Percentiles rank a stretch among this genome's conserved stretches.
phyloP scores from a whole-genome alignment of 92 coral and sea anemone species.

The Bergia puertoricense region DNA sequence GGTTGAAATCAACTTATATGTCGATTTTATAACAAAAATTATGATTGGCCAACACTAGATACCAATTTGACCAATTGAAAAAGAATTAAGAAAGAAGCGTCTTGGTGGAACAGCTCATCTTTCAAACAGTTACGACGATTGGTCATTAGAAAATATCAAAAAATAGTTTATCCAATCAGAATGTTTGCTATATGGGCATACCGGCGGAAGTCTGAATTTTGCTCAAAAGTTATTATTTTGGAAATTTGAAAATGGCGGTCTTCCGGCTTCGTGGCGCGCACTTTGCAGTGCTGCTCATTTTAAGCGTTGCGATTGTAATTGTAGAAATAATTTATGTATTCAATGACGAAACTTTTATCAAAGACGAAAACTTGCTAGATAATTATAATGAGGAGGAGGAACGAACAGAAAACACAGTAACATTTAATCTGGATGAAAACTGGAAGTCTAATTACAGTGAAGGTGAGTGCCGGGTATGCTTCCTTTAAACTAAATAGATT shows the following conservation, averaged over 20 bases:
- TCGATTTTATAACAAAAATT: conserved; percentile 18
- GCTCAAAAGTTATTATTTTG: background rate
- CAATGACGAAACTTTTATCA: conserved; percentile 8
- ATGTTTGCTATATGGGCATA: background rate
- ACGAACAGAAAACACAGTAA: conserved; percentile 16
- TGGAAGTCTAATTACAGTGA: conserved; percentile 76
- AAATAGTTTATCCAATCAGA: conserved; percentile 16
- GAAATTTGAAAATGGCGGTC: conserved; percentile 35
- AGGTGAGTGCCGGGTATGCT: conserved; percentile 49
- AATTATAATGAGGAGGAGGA: background rate
- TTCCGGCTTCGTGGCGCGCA: conserved; percentile 8
- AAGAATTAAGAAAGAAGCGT: background rate
- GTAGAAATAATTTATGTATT: conserved; percentile 34
- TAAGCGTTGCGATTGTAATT: conserved; percentile 14
- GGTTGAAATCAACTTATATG: conserved; percentile 39
- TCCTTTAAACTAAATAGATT: too few relatives aligned
- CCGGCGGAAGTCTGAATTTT: conserved; percentile 21
- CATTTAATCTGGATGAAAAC: conserved; percentile 69
- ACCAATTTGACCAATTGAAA: background rate
- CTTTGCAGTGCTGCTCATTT: background rate
- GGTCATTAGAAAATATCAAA: background rate
- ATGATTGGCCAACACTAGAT: conserved; percentile 43
- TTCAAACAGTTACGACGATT: background rate
- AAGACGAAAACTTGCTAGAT: background rate
- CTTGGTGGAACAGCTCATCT: background rate